A percentile compares a stretch with the other conserved stretches of the same genome.
phyloP scores from a whole-genome alignment of 2,888 invertebrate genomes.

The Orgyia antiqua region DNA sequence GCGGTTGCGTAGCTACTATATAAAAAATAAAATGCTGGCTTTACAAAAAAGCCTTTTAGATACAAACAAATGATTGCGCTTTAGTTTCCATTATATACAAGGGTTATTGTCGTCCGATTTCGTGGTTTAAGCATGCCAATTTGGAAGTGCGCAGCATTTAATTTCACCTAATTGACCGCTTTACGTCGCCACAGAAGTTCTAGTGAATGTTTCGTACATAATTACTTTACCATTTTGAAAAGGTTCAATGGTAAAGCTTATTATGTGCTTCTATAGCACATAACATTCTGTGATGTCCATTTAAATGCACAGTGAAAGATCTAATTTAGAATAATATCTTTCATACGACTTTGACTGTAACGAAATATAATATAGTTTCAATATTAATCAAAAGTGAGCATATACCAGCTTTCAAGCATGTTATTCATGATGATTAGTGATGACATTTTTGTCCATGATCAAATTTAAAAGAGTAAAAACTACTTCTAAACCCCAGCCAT shows the following conservation, averaged over 20 bases:
- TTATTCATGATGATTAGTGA: too few species aligned
- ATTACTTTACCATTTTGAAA: constrained; percentile 7
- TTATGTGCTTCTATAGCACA: too few species aligned
- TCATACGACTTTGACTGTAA: too few species aligned
- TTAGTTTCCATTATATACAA: constrained; percentile 45
- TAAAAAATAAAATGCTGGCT: constrained; percentile 37
- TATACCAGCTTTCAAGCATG: too few species aligned
- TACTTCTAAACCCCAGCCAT: too few species aligned
- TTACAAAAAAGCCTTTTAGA: constrained; percentile 50
- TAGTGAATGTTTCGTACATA: constrained; percentile 11
- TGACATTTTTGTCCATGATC: too few species aligned
- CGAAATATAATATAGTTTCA: too few species aligned
- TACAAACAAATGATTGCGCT: constrained; percentile 60
- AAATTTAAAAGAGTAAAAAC: too few species aligned
- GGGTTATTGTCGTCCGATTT: constrained; percentile 36
- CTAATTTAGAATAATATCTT: too few species aligned
- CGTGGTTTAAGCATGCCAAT: constrained; percentile 39
- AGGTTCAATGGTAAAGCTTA: not conserved
- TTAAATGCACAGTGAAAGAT: too few species aligned
- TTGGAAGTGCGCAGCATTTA: constrained; percentile 16
- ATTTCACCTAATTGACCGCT: constrained; percentile 31
- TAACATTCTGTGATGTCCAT: too few species aligned
- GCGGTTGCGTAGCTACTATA: constrained; percentile 33
- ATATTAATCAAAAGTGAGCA: too few species aligned
- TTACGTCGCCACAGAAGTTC: constrained; percentile 11